Evolutionary conservation across 2,888 invertebrate genomes (phyloP).

Genomic region (Marronus borbonicus): DNA sequence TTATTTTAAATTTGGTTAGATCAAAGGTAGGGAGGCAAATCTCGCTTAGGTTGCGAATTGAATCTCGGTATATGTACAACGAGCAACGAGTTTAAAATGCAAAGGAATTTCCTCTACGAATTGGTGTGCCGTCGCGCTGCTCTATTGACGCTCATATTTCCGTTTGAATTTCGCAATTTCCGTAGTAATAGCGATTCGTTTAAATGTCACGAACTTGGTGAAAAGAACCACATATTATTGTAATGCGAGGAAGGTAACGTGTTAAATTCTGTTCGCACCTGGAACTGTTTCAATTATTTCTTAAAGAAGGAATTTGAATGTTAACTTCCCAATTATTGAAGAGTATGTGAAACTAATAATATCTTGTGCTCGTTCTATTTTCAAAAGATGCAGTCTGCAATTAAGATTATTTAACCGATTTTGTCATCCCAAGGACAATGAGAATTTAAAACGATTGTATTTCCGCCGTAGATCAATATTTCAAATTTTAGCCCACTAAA

Average conservation of each 20-base stretch:
- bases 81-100: conserved; percentile 8
- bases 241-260: background rate
- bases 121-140: background rate
- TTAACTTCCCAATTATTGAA: too few species aligned
- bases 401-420: too few species aligned
- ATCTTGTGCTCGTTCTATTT: too few species aligned
- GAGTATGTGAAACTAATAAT: too few species aligned
- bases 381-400: too few species aligned
- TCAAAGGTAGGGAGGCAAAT: conserved; percentile 25
- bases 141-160: conserved; percentile 3
- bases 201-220: background rate
- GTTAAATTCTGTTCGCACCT: too few species aligned
- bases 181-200: background rate
- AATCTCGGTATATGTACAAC: conserved; percentile 1
- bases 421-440: too few species aligned
- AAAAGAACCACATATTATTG: background rate
- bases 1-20: conserved; percentile 19
- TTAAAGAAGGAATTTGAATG: too few species aligned
- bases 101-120: background rate
- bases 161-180: conserved; percentile 15
- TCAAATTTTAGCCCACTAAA: too few species aligned
- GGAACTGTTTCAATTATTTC: too few species aligned
- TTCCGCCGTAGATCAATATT: too few species aligned
- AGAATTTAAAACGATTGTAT: too few species aligned
- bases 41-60: conserved; percentile 12